Conservation (phyloP, 2,113 vertebrate genomes). For the Charadrius vociferus region DNA sequence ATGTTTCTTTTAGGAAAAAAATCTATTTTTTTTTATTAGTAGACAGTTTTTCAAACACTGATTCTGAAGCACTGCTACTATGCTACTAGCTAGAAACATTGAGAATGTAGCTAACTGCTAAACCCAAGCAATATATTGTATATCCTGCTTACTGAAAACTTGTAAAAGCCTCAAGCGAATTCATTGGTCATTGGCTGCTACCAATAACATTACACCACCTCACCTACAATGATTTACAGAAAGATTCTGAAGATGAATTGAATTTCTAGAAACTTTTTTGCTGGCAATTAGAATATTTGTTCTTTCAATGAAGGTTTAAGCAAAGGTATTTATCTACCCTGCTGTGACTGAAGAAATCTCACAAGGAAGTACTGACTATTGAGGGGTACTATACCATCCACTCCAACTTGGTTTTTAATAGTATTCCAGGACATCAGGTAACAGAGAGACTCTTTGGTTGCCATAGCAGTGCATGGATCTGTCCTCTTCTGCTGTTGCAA, state of each 20-base stretch:
- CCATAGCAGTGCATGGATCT: neutral
- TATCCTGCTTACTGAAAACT: neutral
- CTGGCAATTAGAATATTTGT: neutral
- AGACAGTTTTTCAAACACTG: neutral
- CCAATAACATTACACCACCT: neutral
- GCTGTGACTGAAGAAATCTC: neutral
- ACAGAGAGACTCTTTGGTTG: neutral
- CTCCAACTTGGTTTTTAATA: neutral
- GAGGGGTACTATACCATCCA: neutral
- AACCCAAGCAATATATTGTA: neutral
- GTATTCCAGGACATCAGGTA: neutral
- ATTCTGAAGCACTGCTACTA: neutral
- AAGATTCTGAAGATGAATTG: neutral
- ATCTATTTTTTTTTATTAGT: accelerated
- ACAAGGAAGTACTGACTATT: neutral
- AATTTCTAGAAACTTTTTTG: neutral
- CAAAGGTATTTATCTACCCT: neutral
- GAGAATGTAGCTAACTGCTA: neutral
- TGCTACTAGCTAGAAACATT: neutral
- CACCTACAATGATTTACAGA: neutral
- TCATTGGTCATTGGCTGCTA: neutral
- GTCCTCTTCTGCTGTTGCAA: neutral
- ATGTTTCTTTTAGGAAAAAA: neutral
- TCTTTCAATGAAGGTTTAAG: neutral
- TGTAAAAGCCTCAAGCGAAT: neutral